These are phyloP conservation scores for Potamarius usumacintae DNA, from an alignment of 2,113 vertebrate genomes.

Conservation along the genomic window DNA sequence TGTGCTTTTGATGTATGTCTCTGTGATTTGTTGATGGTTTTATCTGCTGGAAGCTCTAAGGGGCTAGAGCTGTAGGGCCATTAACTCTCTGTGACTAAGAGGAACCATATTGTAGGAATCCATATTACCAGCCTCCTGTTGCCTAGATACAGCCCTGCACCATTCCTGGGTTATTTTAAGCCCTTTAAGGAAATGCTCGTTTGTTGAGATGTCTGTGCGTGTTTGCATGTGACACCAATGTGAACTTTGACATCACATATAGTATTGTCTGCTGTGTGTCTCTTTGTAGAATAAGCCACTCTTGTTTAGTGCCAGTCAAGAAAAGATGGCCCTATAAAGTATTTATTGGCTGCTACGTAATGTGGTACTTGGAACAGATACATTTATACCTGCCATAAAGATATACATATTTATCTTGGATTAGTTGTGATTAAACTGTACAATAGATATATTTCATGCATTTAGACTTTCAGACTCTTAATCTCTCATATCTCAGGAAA, in stretches of 20 bases:
- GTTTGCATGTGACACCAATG: slow-evolving; percentile 33
- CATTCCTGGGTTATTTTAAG: slow-evolving; percentile 70
- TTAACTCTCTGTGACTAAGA: slow-evolving; percentile 66
- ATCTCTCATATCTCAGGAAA: neutral
- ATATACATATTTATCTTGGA: neutral
- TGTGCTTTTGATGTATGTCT: slow-evolving; percentile 57
- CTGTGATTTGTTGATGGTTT: slow-evolving; percentile 53
- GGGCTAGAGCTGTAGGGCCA: slow-evolving; percentile 54
- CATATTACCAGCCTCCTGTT: slow-evolving; percentile 68
- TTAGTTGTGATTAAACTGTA: neutral
- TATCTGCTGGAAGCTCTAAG: slow-evolving; percentile 53
- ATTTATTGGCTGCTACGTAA: neutral
- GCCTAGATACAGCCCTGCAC: slow-evolving; percentile 70
- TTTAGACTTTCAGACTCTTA: neutral
- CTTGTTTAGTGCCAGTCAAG: neutral
- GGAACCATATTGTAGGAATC: slow-evolving; percentile 65
- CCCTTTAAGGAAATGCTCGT: slow-evolving; percentile 59
- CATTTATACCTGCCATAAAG: neutral
- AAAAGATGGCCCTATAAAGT: neutral
- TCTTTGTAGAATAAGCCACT: neutral
- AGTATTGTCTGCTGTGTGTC: neutral
- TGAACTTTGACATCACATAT: slow-evolving; percentile 20
- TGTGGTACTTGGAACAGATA: neutral
- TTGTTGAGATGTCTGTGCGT: slow-evolving; percentile 42
- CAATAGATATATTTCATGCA: neutral